Conservation (phyloP, 1,140 invertebrate species). For the Meloidogyne chitwoodi region DNA sequence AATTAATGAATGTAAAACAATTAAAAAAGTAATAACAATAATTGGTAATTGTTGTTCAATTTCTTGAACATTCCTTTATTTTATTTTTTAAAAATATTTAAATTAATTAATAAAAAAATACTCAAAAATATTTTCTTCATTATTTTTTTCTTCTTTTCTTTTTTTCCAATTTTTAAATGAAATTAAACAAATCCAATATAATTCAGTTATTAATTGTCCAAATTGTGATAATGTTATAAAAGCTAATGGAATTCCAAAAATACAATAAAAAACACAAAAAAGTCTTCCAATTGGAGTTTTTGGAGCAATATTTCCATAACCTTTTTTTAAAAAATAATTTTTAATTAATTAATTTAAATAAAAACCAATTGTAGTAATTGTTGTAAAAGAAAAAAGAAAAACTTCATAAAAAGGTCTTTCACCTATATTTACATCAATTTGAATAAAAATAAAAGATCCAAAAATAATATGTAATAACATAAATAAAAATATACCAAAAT, state of each 20-base stretch:
- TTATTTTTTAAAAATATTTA: neutral
- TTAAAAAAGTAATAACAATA: slow-evolving; percentile 18
- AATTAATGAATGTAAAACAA: slow-evolving; percentile 22
- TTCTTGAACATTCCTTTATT: neutral
- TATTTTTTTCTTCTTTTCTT: neutral
- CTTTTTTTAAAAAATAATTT: slow-evolving; percentile 6
- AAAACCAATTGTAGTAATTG: slow-evolving; percentile 31
- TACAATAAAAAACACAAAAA: slow-evolving; percentile 20
- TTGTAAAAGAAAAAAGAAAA: slow-evolving; percentile 26
- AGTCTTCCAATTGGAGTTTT: neutral
- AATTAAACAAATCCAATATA: slow-evolving; percentile 21
- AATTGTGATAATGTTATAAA: slow-evolving; percentile 19
- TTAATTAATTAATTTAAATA: neutral
- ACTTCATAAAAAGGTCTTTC: slow-evolving; percentile 23
- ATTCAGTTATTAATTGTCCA: slow-evolving; percentile 20
- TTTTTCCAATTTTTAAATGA: slow-evolving; percentile 10
- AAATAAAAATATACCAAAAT: slow-evolving; percentile 10
- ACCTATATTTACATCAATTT: neutral
- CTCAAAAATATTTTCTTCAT: neutral
- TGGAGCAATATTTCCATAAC: slow-evolving; percentile 30
- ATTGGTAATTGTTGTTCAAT: slow-evolving; percentile 3
- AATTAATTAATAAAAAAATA: neutral
- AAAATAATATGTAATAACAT: slow-evolving; percentile 13
- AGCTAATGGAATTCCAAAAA: slow-evolving; percentile 26
- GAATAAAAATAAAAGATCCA: slow-evolving; percentile 17